These are phyloP conservation scores for Zosterops pallidus DNA, from an alignment of 2,113 vertebrate genomes.

Conservation along the genomic window DNA sequence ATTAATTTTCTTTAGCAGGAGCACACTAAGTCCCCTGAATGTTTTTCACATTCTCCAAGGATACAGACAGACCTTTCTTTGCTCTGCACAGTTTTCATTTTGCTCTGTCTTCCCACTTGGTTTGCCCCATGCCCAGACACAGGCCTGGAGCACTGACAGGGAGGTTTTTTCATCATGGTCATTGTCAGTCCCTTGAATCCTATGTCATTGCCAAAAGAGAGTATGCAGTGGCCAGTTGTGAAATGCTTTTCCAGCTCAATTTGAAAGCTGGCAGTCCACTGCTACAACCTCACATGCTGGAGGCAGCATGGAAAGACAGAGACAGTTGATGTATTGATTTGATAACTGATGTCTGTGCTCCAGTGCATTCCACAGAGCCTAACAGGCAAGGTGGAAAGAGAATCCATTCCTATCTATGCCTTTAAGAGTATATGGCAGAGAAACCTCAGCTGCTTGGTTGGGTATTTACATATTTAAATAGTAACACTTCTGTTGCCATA, in stretches of 20 bases:
- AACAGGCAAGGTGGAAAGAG: background rate
- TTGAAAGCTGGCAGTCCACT: background rate
- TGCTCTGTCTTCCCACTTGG: background rate
- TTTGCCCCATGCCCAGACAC: background rate
- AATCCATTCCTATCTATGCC: background rate
- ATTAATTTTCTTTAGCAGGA: slow-evolving; percentile 38
- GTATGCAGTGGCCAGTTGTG: background rate
- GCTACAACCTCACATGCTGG: background rate
- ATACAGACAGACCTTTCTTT: slow-evolving; percentile 50
- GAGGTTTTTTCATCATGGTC: background rate
- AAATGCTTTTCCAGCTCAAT: background rate
- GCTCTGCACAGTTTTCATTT: background rate
- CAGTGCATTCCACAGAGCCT: background rate
- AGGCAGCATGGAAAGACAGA: background rate
- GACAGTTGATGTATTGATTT: background rate
- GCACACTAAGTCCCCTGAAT: background rate
- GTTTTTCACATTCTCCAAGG: slow-evolving; percentile 42
- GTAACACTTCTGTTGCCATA: background rate
- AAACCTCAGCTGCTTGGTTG: background rate
- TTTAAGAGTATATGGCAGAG: background rate
- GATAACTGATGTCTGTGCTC: background rate
- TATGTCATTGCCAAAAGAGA: background rate
- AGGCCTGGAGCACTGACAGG: background rate
- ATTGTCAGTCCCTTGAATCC: background rate
- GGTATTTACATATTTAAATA: background rate